phyloP scores from a whole-genome alignment of 1,140 invertebrate species.

The Laupala kohalensis region DNA sequence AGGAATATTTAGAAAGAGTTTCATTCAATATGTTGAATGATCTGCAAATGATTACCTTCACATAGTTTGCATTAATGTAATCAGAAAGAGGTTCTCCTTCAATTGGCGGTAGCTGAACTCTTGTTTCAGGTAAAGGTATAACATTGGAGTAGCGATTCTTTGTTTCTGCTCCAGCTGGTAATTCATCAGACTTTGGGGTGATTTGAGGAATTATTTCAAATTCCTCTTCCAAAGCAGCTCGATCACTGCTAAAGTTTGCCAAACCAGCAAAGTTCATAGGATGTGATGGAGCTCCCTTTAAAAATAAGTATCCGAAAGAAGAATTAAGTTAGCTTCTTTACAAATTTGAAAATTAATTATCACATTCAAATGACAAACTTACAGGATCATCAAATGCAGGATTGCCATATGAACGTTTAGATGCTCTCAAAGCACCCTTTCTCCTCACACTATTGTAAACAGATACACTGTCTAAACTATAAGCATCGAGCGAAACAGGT shows the following conservation, averaged over 20 bases:
- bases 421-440: constrained; percentile 46
- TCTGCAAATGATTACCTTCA: constrained; percentile 41
- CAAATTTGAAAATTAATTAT: too few species aligned
- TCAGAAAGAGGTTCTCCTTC: constrained; percentile 62
- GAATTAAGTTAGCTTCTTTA: too few species aligned
- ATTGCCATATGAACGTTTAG: constrained; percentile 82
- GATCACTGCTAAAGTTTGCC: constrained; percentile 54
- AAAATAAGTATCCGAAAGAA: too few species aligned
- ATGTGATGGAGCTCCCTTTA: constrained; percentile 52
- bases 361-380: too few species aligned
- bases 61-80: constrained; percentile 87
- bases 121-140: constrained; percentile 76
- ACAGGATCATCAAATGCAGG: constrained; percentile 84
- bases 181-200: constrained; percentile 60
- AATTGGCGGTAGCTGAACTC: constrained; percentile 55
- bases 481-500: constrained; percentile 74
- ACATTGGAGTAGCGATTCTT: constrained; percentile 92
- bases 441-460: constrained; percentile 59
- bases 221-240: constrained; percentile 60
- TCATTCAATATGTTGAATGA: neutral
- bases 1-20: neutral
- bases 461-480: constrained; percentile 78
- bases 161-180: constrained; percentile 71
- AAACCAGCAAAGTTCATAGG: constrained; percentile 60
- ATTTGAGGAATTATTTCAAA: constrained; percentile 65